Evolutionary conservation across 1,140 invertebrate species (phyloP).

Genomic region (Brachionus paranguensis): DNA sequence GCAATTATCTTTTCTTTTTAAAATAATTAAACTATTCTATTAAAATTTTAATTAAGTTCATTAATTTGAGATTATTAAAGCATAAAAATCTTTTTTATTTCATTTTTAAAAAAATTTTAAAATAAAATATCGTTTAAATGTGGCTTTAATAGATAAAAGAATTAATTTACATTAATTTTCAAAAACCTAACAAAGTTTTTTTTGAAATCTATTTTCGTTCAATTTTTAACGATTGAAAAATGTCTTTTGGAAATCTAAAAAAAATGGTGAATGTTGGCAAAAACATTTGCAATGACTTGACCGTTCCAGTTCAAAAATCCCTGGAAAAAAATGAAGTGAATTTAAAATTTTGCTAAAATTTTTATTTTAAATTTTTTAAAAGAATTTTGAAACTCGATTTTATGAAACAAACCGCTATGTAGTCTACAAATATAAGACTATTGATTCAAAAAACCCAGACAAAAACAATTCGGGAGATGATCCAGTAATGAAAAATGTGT

Average conservation of each 20-base stretch:
- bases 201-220: not conserved
- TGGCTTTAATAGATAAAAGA: too few species aligned
- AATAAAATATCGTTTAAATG: too few species aligned
- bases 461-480: not conserved
- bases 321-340: not conserved
- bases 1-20: too few species aligned
- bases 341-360: not conserved
- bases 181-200: not conserved
- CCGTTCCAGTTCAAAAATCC: not conserved
- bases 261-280: conserved; percentile 18
- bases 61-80: too few species aligned
- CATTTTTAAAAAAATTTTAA: too few species aligned
- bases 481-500: not conserved
- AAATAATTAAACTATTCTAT: too few species aligned
- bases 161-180: too few species aligned
- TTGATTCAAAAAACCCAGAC: not conserved
- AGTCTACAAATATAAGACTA: conserved; percentile 9
- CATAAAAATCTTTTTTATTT: too few species aligned
- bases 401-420: conserved; percentile 25
- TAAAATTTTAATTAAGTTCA: too few species aligned
- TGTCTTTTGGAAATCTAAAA: conserved; percentile 23
- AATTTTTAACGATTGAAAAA: not conserved
- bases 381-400: conserved; percentile 22
- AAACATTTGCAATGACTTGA: conserved; percentile 10
- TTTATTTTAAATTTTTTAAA: not conserved